phyloP scores from a whole-genome alignment of 1,140 invertebrate genomes.

The Microplitis demolitor region DNA sequence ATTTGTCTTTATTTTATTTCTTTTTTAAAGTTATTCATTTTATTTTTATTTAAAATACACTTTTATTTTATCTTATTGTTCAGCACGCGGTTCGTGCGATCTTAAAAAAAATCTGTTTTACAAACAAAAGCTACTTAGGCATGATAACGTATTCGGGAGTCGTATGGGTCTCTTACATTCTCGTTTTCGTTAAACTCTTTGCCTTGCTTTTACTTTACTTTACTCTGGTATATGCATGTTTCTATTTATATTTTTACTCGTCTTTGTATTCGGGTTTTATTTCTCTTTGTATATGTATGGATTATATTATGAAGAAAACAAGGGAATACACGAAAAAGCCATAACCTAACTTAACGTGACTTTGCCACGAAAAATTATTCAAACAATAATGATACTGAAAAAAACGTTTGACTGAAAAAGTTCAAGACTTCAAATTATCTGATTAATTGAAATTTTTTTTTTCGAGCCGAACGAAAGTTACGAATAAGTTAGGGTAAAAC shows the following conservation, averaged over 20 bases:
- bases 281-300: not conserved
- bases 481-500: no score
- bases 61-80: conserved; percentile 14
- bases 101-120: conserved; percentile 38
- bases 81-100: conserved; percentile 34
- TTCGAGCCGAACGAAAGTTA: no score
- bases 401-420: not conserved
- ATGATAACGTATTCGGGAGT: conserved; percentile 50
- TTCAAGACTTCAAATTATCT: not conserved
- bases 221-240: not conserved
- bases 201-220: not conserved
- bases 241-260: no score
- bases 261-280: no score
- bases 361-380: not conserved
- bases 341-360: not conserved
- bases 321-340: not conserved
- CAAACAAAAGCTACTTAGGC: conserved; percentile 51
- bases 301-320: not conserved
- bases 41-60: no score
- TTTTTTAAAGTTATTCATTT: no score
- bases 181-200: not conserved
- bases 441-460: no score
- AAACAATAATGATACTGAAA: not conserved
- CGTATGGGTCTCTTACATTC: conserved; percentile 27
- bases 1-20: conserved; percentile 35